Evolutionary conservation across 2,113 vertebrate genomes (phyloP), one percentile per base, ranked within the genome.

Genomic region (Ariopsis seemanni): DNA sequence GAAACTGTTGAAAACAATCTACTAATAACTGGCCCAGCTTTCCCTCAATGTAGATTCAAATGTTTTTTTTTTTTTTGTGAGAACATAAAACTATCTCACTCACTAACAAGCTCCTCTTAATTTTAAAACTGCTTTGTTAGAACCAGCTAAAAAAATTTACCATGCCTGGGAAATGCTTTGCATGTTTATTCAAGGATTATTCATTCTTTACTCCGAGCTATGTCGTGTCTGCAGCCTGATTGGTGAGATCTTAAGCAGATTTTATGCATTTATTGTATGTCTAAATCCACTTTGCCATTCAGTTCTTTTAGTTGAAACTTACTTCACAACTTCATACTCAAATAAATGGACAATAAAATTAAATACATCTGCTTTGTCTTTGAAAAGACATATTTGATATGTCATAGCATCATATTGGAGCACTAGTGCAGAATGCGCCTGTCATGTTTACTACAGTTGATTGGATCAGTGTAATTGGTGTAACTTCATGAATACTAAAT

Each of bases 261-360:
- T 1, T 7, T 71, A 34, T 71, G 27, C 67, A 71, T 71, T 71
- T 71, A 71, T 17, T 34, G 5, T 17, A 48, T 22, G 42, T 8
- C 17, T 74, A 48, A 93, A 92, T 93, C 92, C 90, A 91, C 90
- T 92, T 92, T 91, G 86, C 80, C 93, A 89, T 90, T 79, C 92
- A 94, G 94, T 95, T 94, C 91, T 92, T 93, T 95, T 95, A 94
- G 90, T 90, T 80, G 94, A 95, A 96, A 92, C 93, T 93, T 90
- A 86, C 92, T 94, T 94, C 91, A 88, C 90, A 90, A 91, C 87
- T 89, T 91, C 88, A 90, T 74, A 89, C 91, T 90, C 84, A 88
- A 85, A 89, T 87, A 86, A 82, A 65, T 18, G 62, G 72, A n/a
- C 69, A 74, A 60, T 74, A 60, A 15, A 72, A 22, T 60, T 10